Percentiles rank a stretch among this genome's conserved stretches.
Conservation (phyloP, 2,797 vertebrate species). For the Sitta carolinensis region DNA sequence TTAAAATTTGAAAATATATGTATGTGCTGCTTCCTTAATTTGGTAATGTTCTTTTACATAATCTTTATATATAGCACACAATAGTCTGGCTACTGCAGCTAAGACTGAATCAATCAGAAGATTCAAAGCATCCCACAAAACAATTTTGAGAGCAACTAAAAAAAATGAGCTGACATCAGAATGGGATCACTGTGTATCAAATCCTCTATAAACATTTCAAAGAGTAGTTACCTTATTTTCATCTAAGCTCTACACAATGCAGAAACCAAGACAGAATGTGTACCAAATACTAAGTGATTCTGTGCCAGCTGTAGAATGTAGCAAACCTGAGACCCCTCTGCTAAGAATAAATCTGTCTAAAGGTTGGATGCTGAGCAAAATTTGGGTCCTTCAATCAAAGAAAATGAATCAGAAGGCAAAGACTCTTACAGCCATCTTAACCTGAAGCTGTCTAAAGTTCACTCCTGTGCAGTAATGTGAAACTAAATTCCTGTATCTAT, state of each 20-base stretch:
- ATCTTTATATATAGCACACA: neutral
- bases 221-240: neutral
- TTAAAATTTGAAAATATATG: neutral
- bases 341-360: neutral
- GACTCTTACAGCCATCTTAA: neutral
- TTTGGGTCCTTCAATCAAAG: neutral
- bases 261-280: neutral
- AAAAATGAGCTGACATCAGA: neutral
- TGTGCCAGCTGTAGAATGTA: neutral
- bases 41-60: neutral
- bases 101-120: neutral
- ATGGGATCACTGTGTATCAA: neutral
- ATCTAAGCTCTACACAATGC: neutral
- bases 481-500: neutral
- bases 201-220: neutral
- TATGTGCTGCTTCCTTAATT: neutral
- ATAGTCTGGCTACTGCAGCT: neutral
- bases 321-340: neutral
- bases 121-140: neutral
- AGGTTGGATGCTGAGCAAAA: neutral
- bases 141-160: neutral
- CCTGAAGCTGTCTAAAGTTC: neutral
- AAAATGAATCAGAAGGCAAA: neutral
- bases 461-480: accelerated
- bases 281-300: neutral